Base-by-base conservation (phyloP, 2,797 vertebrate genomes). In the Sarcophilus harrisii region DNA sequence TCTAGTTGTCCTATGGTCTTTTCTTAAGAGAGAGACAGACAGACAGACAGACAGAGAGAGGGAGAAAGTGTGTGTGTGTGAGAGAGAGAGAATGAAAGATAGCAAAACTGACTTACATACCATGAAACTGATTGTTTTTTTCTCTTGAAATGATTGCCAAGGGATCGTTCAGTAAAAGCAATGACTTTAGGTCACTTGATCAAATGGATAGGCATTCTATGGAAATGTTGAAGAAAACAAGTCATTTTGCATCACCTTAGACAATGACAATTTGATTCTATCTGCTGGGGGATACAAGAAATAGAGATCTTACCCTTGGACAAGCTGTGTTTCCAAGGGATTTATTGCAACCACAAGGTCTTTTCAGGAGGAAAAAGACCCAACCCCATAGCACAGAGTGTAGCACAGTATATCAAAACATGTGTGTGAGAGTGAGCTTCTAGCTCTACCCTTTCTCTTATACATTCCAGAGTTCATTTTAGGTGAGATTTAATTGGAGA, bases 171-270 rank as follows among this genome's bases (percentile, higher is more conserved):
- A 11, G 91, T 59, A 32, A 3, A 89, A 59, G 55, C 66, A 90
- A 29, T 93, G 21, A 38, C 91, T 5, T 92, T 66, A 73, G 24
- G 28, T 62, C 21, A 91, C 87, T 24, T 92, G n/a, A 91, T 90
- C 93, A 54, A 60, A 92, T 92, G 11, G 91, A 21, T 52, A 58
- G 57, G 45, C 57, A 3, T 57, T 58, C 66, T 91, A 91, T 92
- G 32, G 38, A 66, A 66, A 6, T 60, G 52, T 60, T 93, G 62
- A 28, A 91, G 94, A 91, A 92, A 95, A 93, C 30, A 30, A 73
- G 9, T 58, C 45, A 73, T 54, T 92, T 21, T 54, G 4, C 30
- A 73, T 60, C 32, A 58, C 45, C 52, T 52, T 92, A 38, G 59
- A 16, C 91, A 87, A 66, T 93, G 6, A 91, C 57, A 96, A 62